Base-by-base conservation (phyloP, 2,113 vertebrate species). In the Centropus bengalensis region DNA sequence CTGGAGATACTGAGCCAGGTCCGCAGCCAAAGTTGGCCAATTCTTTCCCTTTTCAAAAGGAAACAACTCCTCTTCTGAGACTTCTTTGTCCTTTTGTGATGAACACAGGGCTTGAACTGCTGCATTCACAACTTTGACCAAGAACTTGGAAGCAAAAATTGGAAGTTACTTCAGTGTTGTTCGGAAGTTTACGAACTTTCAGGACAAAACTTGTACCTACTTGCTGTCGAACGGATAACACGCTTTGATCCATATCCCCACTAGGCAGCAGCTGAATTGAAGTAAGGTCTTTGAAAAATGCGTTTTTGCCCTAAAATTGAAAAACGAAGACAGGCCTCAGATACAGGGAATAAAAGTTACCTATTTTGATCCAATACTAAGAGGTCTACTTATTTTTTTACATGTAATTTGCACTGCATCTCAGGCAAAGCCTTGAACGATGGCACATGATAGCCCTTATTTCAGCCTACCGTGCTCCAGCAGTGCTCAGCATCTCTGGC, bases 241-340 rank as follows among this genome's bases (percentile, higher is more conserved):
- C 93, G 5, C 96, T 96, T 51, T 99, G 98, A 95, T 99, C 99
- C 97, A 99, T 98, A 93, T 99, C 99, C 52, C 99, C 99, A 40
- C 98, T 99, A 71, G 99, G 99, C 62, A 99, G 97, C 96, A 99
- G 97, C 97, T 99, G 99, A 97, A 99, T 99, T 85, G 98, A 98
- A 13, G 98, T 99, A 68, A 99, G 97, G 66, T 99, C 99, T 97
- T 99, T 99, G 97, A 99, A 99, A 98, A 99, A 99, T 14, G 99
- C 99, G 62, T 99, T 99, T 97, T 99, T 99, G 33, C 99, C 99
- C 99, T 99, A 86, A 64, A 94, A 97, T 54, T 51, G 15, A 96
- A 60, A 85, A 91, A 5, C 93, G 79, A 80, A 90, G 62, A 78
- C 52, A 52, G 64, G 12, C 23, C 33, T 88, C 55, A 96, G 62